phyloP scores from a whole-genome alignment of 1,140 invertebrate species.

The Drosophila aff. region DNA sequence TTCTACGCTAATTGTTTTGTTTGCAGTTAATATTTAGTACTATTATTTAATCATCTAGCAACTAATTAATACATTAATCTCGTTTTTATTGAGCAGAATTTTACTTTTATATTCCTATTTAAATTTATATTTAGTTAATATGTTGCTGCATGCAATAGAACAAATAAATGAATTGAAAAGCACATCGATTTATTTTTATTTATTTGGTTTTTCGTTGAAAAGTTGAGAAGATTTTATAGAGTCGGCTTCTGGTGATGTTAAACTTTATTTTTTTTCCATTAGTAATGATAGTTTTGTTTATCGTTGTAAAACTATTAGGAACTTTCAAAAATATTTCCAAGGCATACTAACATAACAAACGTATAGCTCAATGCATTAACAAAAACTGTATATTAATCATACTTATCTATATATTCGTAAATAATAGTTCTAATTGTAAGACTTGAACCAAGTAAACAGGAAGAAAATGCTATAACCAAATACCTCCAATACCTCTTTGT shows the following conservation, averaged over 20 bases:
- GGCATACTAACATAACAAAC: not conserved
- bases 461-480: conserved; percentile 82
- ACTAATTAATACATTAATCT: conserved; percentile 57
- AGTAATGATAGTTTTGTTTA: conserved; percentile 4
- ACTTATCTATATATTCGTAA: conserved; percentile 5
- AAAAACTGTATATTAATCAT: conserved; percentile 16
- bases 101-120: conserved; percentile 46
- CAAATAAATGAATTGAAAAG: conserved; percentile 44
- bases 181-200: conserved; percentile 17
- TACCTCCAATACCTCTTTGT: conserved; percentile 81
- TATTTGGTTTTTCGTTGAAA: conserved; percentile 13
- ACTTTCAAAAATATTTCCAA: conserved; percentile 8
- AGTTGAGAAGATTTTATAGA: conserved; percentile 6
- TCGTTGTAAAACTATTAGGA: conserved; percentile 10
- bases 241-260: not conserved
- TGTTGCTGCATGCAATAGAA: conserved; percentile 28
- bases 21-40: conserved; percentile 59
- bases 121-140: conserved; percentile 55
- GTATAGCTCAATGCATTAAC: conserved; percentile 45
- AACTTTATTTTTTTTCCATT: conserved; percentile 13
- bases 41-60: conserved; percentile 66
- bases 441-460: conserved; percentile 80
- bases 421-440: conserved; percentile 33
- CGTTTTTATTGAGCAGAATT: conserved; percentile 46
- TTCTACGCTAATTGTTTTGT: conserved; percentile 70